Evolutionary conservation across 2,113 vertebrate genomes (phyloP), one percentile per base, ranked within the genome.

Genomic region (Paralichthys olivaceus): DNA sequence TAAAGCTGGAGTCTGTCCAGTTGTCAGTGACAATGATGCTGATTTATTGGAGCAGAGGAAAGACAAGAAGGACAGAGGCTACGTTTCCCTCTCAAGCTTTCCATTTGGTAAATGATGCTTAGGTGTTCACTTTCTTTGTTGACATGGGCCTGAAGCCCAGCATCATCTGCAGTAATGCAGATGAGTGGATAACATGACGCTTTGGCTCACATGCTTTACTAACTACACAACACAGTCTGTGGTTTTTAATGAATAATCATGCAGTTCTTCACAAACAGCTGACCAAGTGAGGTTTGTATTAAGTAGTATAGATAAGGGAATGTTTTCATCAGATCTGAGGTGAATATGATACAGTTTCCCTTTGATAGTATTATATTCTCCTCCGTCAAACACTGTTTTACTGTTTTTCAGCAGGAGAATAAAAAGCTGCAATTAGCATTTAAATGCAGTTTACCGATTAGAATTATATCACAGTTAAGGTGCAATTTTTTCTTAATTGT

Each of bases 51-150:
- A 77, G 65, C 69, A 23, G 58, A 57, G 66, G 59, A 66, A 54
- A 81, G 69, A 74, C 59, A 79, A 63, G 59, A 67, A 59, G 75
- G 60, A 76, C 57, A 55, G 32, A 47, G 73, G 65, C 79, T 43
- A 7, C 53, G 73, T 85, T 88, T 88, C 49, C 55, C 72, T 87
- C 56, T 15, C 64, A 84, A 86, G 84, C 79, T 64, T 84, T 80
- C 81, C 72, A 87, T 90, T 90, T 79, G 79, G 75, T 81, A 85
- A 91, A 85, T 90, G 77, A 82, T 67, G 77, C 90, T 87, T 64
- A 77, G 80, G 57, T 65, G 77, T 70, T 85, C 67, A 72, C 58
- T 73, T 72, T 78, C 64, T 64, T 45, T 68, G 73, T 61, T 75
- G 77, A 79, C 77, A 75, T 54, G 76, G 49, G 66, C 69, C 74